A percentile compares a stretch with the other conserved stretches of the same genome.
phyloP scores from a whole-genome alignment of 2,888 invertebrate genomes.

The Tachina lurida region DNA sequence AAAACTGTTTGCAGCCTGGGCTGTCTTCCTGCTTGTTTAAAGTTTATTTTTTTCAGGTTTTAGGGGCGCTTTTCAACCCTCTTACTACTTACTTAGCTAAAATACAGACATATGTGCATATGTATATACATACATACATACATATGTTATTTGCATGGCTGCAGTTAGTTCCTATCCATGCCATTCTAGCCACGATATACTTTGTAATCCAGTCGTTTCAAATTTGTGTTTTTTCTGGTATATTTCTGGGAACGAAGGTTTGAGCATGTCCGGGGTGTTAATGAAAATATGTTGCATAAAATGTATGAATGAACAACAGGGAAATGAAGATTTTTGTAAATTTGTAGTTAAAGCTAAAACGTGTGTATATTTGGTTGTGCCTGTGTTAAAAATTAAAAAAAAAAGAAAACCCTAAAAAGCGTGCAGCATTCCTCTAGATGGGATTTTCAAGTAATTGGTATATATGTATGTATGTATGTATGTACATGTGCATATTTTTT shows the following conservation, averaged over 20 bases:
- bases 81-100: conserved; percentile 19
- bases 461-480: neutral
- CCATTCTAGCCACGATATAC: neutral
- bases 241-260: conserved; percentile 53
- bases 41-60: conserved; percentile 30
- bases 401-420: conserved; percentile 39
- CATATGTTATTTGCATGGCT: conserved; percentile 43
- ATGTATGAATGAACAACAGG: conserved; percentile 69
- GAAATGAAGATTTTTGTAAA: conserved; percentile 52
- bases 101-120: neutral
- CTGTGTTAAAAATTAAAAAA: conserved; percentile 14
- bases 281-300: conserved; percentile 69
- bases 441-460: conserved; percentile 26
- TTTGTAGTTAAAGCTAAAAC: neutral
- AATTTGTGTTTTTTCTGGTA: conserved; percentile 7
- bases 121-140: neutral
- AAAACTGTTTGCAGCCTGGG: conserved; percentile 30
- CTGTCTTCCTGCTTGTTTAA: conserved; percentile 27
- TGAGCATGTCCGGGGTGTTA: conserved; percentile 72
- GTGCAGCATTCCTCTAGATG: conserved; percentile 56
- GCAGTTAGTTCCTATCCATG: conserved; percentile 37
- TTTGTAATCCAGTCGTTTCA: conserved; percentile 19
- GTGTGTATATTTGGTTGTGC: neutral
- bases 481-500: neutral
- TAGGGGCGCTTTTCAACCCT: conserved; percentile 58